Evolutionary conservation across 2,888 invertebrate species (phyloP), one percentile per base, ranked within the genome.

Genomic region (Eurytoma adleriae): DNA sequence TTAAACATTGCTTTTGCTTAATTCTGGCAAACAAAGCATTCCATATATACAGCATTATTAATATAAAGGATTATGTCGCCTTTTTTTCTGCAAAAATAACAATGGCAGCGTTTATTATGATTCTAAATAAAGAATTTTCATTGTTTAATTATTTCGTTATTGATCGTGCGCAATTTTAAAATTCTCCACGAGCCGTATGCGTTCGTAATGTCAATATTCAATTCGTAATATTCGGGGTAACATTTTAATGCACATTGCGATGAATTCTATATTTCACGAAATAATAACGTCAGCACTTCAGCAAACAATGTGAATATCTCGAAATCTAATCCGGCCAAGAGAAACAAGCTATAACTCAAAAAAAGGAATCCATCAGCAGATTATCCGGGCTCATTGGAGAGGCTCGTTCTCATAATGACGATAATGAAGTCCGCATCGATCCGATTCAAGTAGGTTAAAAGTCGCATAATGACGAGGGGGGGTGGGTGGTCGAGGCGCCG

Each of bases 391-490:
- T 4, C 52, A 52, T 54, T 68, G 27, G 57, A 30, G 12, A 13
- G 24, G 2, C 50, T 59, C 67, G 59, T n/a, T 40, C 57, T 24
- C 50, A 30, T 30, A 56, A 57, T 30, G 57, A 64, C 30, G 79
- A 70, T 57, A 74, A 69, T 62, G 62, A 62, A 68, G 78, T 50
- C 20, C n/a, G 40, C 40, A 66, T 70, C 56, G 69, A 73, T 57
- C 13, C 64, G 14, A 13, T 12, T 57, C 48, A 79, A 79, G 50
- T 73, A 59, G 75, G 75, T 64, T 66, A 71, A 79, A 71, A 70
- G 66, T 79, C 71, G 70, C 74, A 70, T 74, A 64, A 69, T 48
- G 48, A 73, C 50, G 64, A 64, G 56, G 10, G 13, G 59, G 18
- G 30, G 10, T 27, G 5, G 1, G 62, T 10, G 69, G 10, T n/a